Evolutionary conservation across 2,888 invertebrate genomes (phyloP).

Genomic region (Artemia sinica): DNA sequence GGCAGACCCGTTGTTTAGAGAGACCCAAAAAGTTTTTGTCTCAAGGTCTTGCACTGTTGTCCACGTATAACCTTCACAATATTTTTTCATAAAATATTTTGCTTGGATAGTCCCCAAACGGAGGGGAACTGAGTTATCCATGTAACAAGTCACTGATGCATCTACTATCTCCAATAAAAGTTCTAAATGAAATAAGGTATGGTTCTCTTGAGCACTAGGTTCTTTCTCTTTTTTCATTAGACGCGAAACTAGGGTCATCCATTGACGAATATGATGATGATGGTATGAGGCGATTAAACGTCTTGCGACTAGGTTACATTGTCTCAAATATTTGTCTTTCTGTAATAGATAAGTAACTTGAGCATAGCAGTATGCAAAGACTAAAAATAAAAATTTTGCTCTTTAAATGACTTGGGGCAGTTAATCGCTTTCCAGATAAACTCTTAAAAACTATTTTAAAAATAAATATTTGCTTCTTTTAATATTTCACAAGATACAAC

Average conservation of each 20-base stretch:
- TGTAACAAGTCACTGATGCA: background rate
- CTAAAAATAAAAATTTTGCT: no score
- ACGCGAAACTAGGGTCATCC: conserved; percentile 31
- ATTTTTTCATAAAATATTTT: background rate
- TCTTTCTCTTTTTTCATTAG: background rate
- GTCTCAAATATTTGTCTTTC: background rate
- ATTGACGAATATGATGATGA: conserved; percentile 42
- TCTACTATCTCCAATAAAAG: background rate
- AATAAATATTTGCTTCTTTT: no score
- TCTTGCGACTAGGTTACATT: background rate
- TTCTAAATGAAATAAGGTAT: background rate
- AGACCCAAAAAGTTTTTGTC: conserved; percentile 15
- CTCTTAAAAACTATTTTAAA: no score
- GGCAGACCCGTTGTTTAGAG: background rate
- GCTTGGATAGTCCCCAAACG: conserved; percentile 7
- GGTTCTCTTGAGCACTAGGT: background rate
- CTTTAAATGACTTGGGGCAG: no score
- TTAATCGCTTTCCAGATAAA: no score
- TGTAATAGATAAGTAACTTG: background rate
- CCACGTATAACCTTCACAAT: background rate
- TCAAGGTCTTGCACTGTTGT: conserved; percentile 10
- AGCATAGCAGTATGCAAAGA: background rate
- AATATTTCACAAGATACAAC: no score
- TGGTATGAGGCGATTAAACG: conserved; percentile 47
- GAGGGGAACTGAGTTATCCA: conserved; percentile 10